Evolutionary conservation across 2,797 vertebrate genomes (phyloP), one percentile per base, ranked within the genome.

Genomic region (Pangasius larnaudii): DNA sequence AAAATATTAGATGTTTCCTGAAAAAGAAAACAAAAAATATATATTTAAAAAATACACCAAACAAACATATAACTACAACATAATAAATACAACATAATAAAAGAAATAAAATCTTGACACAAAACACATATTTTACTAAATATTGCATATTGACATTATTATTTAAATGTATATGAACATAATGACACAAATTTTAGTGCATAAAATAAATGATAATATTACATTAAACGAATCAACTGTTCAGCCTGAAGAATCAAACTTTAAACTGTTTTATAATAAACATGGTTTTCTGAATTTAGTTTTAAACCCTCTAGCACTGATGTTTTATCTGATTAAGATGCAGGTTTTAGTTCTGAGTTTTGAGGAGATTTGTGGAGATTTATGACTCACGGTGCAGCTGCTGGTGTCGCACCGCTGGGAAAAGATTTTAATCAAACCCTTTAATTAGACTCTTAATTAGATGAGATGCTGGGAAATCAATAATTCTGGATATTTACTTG

Each of bases 361-460:
- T 2, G 74, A 51, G 49, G 74, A 51, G 46, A 53, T 82, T 39
- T 63, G 11, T 49, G 81, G 24, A 51, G 78, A 46, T 56, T 33
- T 18, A 49, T 30, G 53, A 19, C 39, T 11, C 11, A 9, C 24
- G 19, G 6, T 58, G 33, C n/a, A 58, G 30, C 82, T 69, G 59
- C 58, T 16, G 74, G 74, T 51, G 27, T 65, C 2, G n/a, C 59
- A 30, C 80, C 39, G 19, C 63, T 69, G 82, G 82, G 82, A 69
- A 14, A 10, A 84, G 39, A 69, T 65, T 82, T 84, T 78, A 67
- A 84, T 84, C 63, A 84, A 22, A 67, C 49, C 61, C 81, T 67
- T 49, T 84, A 84, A 84, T 84, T 84, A 53, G 61, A 56, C 18
- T 49, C 49, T 7, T 56, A 71, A 84, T 84, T 33, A 84, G 30